A percentile compares a stretch with the other conserved stretches of the same genome.
Evolutionary conservation across 2,888 invertebrate species (phyloP).

Genomic region (Cataglyphis albicans): DNA sequence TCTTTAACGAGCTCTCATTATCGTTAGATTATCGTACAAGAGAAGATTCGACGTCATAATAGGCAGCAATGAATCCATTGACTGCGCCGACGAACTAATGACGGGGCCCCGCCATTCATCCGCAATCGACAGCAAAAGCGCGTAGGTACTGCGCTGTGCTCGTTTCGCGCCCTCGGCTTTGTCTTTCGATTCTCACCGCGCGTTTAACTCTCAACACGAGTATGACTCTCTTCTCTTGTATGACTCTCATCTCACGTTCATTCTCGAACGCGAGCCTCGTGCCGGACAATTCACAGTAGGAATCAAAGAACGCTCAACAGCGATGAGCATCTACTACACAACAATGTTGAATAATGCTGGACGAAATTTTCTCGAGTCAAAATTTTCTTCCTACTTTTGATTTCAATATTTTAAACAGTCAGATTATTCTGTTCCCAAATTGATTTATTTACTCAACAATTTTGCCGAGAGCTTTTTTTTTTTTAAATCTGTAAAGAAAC

Average conservation of each 20-base stretch:
- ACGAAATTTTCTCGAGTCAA: neutral
- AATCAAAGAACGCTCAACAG: constrained; percentile 4
- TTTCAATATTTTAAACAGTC: neutral
- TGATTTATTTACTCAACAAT: neutral
- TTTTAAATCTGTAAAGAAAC: neutral
- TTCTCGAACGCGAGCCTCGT: constrained; percentile 20
- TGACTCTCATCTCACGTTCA: constrained; percentile 44
- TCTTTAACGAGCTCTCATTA: constrained; percentile 82
- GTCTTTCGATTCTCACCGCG: constrained; percentile 25
- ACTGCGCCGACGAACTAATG: constrained; percentile 81
- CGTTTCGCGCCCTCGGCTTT: constrained; percentile 44
- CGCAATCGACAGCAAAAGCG: constrained; percentile 70
- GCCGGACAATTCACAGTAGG: neutral
- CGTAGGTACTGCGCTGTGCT: constrained; percentile 53
- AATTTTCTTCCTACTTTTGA: neutral
- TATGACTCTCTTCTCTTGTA: constrained; percentile 18
- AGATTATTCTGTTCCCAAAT: neutral
- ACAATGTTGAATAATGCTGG: neutral
- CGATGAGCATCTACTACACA: neutral
- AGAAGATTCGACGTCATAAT: constrained; percentile 80
- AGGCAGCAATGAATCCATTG: constrained; percentile 82
- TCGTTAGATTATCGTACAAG: constrained; percentile 83
- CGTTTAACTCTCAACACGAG: constrained; percentile 33
- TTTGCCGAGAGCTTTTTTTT: too few species aligned
- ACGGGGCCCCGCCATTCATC: constrained; percentile 79